Conservation (phyloP, 2,888 invertebrate genomes). For the Cerastoderma edule region DNA sequence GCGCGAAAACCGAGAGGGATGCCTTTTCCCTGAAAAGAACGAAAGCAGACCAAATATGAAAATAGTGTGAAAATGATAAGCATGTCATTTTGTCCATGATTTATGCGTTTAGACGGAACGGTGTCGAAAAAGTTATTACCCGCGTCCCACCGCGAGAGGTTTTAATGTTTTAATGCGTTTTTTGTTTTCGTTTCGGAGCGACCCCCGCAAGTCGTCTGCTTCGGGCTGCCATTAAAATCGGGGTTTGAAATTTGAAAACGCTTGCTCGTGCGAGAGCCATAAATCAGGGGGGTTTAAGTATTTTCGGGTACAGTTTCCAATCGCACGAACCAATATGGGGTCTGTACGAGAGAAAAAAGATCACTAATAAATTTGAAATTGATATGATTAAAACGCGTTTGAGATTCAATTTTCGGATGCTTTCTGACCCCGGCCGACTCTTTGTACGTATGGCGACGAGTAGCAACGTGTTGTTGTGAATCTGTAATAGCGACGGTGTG, state of each 20-base stretch:
- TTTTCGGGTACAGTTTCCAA: slow-evolving; percentile 45
- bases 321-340: slow-evolving; percentile 20
- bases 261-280: slow-evolving; percentile 44
- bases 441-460: too few relatives aligned
- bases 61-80: slow-evolving; percentile 33
- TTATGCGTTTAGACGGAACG: slow-evolving; percentile 34
- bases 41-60: slow-evolving; percentile 52
- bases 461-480: too few relatives aligned
- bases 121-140: slow-evolving; percentile 11
- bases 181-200: slow-evolving; percentile 45
- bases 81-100: slow-evolving; percentile 38
- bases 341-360: neutral
- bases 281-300: slow-evolving; percentile 42
- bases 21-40: too few relatives aligned
- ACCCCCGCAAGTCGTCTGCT: slow-evolving; percentile 49
- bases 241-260: slow-evolving; percentile 34
- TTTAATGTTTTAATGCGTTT: neutral
- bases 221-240: slow-evolving; percentile 42
- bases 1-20: too few relatives aligned
- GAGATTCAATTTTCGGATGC: slow-evolving; percentile 10
- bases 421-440: too few relatives aligned
- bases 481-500: too few relatives aligned
- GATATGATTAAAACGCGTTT: slow-evolving; percentile 14
- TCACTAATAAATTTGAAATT: slow-evolving; percentile 20
- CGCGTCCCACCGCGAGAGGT: neutral